phyloP scores from a whole-genome alignment of 1,140 invertebrate species.

The Leptoteleia sp. region DNA sequence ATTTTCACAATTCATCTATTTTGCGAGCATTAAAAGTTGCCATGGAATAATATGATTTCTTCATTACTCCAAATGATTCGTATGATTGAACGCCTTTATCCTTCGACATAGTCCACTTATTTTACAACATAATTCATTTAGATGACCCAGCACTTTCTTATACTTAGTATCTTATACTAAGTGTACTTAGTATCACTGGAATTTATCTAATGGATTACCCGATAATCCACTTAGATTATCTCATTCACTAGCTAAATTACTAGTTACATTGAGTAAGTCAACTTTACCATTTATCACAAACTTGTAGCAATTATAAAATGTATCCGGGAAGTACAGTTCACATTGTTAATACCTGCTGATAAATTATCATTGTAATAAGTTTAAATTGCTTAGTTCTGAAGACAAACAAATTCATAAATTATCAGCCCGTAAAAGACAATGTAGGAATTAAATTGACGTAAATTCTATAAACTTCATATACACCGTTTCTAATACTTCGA shows the following conservation, averaged over 20 bases:
- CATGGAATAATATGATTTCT: too few species aligned
- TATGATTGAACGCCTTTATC: too few species aligned
- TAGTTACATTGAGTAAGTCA: slow-evolving; percentile 39
- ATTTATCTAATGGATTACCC: slow-evolving; percentile 49
- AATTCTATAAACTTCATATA: too few species aligned
- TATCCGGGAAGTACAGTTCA: slow-evolving; percentile 6
- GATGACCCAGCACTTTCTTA: slow-evolving; percentile 8
- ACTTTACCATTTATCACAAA: slow-evolving; percentile 45
- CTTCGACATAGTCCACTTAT: too few species aligned
- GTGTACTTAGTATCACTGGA: slow-evolving; percentile 25
- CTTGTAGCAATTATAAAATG: slow-evolving; percentile 42
- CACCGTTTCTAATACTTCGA: too few species aligned
- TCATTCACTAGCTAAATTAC: slow-evolving; percentile 47
- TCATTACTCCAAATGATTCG: too few species aligned
- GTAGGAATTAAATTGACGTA: too few species aligned
- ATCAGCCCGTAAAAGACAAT: neutral
- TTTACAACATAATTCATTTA: neutral
- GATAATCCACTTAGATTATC: slow-evolving; percentile 53
- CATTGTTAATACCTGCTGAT: slow-evolving; percentile 15
- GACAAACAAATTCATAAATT: slow-evolving; percentile 1
- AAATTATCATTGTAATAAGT: slow-evolving; percentile 22
- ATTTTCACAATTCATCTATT: too few species aligned
- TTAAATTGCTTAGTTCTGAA: neutral
- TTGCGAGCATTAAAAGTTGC: too few species aligned
- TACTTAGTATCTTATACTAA: too few species aligned